Evolutionary conservation across 2,113 vertebrate species (phyloP).

Genomic region (Lichenostomus cassidix): DNA sequence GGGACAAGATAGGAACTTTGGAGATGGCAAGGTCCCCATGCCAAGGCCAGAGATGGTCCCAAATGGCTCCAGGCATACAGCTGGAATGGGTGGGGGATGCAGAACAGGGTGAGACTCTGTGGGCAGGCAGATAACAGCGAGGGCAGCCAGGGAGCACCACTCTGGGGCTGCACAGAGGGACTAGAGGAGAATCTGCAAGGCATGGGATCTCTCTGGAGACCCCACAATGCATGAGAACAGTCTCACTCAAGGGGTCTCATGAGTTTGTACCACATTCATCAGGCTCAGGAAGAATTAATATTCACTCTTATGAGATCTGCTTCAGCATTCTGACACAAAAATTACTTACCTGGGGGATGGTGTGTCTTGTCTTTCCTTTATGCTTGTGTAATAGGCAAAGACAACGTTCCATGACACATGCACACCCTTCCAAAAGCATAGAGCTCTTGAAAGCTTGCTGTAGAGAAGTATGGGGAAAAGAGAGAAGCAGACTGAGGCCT

Average conservation of each 20-base stretch:
- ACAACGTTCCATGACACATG: neutral
- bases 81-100: neutral
- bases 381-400: neutral
- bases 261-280: neutral
- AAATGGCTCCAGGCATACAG: accelerated
- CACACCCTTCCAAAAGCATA: neutral
- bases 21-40: neutral
- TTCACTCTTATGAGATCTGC: neutral
- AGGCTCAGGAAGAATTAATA: neutral
- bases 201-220: neutral
- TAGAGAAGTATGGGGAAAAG: neutral
- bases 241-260: neutral
- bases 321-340: neutral
- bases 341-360: accelerated
- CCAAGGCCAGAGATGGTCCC: neutral
- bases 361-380: neutral
- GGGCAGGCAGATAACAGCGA: accelerated
- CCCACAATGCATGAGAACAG: accelerated
- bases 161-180: neutral
- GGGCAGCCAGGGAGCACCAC: accelerated
- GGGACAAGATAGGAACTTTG: neutral
- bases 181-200: neutral
- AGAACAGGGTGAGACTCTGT: accelerated
- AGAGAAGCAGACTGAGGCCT: neutral
- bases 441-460: neutral